Base-by-base conservation (phyloP, 2,888 invertebrate species). In the Plebejus argus region DNA sequence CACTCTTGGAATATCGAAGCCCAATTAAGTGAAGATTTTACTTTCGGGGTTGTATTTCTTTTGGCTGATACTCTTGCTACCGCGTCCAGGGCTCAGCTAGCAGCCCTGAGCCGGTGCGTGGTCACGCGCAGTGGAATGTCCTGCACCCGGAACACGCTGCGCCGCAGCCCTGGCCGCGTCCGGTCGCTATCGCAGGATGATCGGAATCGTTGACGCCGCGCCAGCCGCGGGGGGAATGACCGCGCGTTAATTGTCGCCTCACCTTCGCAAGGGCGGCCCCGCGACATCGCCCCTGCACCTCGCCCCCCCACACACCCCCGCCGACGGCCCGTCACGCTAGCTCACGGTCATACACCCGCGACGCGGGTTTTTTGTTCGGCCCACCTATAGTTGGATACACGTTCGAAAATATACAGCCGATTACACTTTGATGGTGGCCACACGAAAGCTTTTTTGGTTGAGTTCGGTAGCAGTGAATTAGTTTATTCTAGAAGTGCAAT, bases 121-220 rank as follows among this genome's bases (percentile, higher is more conserved):
- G 88, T 23, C 61, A 23, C 23, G 61, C 61, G 12, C 23, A 12
- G 61, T 12, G 61, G 61, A 61, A 61, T 61, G 61, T 20, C 58
- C 58, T 20, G 89, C 90, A 90, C 91, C 90, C 89, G 86, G 89
- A 91, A 91, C 91, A 5, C 45, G 72, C 49, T 8, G 53, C 53
- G 53, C 15, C 71, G n/a, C 80, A 80, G 78, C 82, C 79, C 79
- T 82, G 75, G 71, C 15, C 83, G 84, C 84, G 84, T 82, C 84
- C 81, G 83, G 82, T 80, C 82, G 82, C 82, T 84, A 91, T 89
- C 89, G 90, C 90, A 49, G 49, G 72, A 88, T 89, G 91, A 91
- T 91, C 91, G 90, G 87, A 90, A 92, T 92, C 93, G 92, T 93
- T 93, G 93, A 92, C 92, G 91, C 91, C 91, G 90, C 89, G 91